Conservation (phyloP, 2,888 invertebrate genomes). For the Phytoseiulus persimilis region DNA sequence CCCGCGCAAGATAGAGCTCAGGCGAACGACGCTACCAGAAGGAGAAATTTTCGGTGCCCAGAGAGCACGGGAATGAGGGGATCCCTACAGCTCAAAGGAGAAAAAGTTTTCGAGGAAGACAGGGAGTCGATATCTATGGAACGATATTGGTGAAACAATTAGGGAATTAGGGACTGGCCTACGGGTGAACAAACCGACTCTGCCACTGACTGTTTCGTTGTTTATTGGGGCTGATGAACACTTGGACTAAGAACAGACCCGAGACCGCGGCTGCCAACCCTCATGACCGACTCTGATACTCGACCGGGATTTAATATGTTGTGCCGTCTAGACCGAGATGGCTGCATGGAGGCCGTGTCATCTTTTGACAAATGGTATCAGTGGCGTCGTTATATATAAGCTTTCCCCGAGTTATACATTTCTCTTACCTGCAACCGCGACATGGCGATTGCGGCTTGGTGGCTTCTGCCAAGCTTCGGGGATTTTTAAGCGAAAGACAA, state of each 20-base stretch:
- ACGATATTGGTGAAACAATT: not conserved
- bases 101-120: not conserved
- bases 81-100: not conserved
- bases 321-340: not conserved
- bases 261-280: not conserved
- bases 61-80: not conserved
- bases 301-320: not conserved
- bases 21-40: too few species aligned
- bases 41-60: not conserved
- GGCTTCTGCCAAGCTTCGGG: not conserved
- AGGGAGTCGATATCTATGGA: not conserved
- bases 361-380: not conserved
- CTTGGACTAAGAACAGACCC: not conserved
- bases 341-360: not conserved
- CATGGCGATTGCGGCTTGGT: not conserved
- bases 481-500: not conserved
- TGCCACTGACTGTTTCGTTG: not conserved
- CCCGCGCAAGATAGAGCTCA: too few species aligned
- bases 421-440: not conserved
- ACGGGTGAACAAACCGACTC: not conserved
- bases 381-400: not conserved
- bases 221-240: not conserved
- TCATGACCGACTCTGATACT: not conserved
- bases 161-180: not conserved
- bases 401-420: not conserved